These are phyloP conservation scores for Phoeniculus purpureus DNA, from an alignment of 2,797 vertebrate species.

Conservation along the genomic window DNA sequence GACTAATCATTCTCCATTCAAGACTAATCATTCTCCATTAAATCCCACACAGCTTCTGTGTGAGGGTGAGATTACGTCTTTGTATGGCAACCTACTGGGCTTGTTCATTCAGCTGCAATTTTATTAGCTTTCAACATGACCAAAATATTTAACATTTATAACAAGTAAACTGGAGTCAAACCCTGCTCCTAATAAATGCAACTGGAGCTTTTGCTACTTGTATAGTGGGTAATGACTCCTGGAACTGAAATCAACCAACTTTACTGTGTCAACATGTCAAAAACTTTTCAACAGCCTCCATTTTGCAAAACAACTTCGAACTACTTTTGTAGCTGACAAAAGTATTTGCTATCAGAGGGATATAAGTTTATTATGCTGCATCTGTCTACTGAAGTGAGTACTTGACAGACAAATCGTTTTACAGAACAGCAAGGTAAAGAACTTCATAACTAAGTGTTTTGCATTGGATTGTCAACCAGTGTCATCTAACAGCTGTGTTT, in stretches of 20 bases:
- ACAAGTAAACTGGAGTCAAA: not conserved
- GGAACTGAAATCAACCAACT: not conserved
- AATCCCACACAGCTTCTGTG: not conserved
- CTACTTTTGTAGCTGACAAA: not conserved
- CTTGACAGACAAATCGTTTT: not conserved
- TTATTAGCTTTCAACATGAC: not conserved
- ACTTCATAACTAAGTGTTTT: not conserved
- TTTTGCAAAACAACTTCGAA: not conserved
- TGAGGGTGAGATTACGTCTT: not conserved
- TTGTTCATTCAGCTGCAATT: not conserved
- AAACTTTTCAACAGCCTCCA: not conserved
- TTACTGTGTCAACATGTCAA: fast-evolving
- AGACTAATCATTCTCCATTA: not conserved
- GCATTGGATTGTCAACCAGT: conserved; percentile 8
- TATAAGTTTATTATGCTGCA: not conserved
- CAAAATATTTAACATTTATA: not conserved
- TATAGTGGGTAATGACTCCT: not conserved
- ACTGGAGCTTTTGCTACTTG: not conserved
- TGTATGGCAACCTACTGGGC: not conserved
- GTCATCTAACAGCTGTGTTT: conserved; percentile 41
- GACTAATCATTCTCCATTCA: not conserved
- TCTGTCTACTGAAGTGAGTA: not conserved
- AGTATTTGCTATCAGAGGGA: not conserved
- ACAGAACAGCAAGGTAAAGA: not conserved
- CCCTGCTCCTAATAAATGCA: not conserved